phyloP scores from a whole-genome alignment of 2,113 vertebrate genomes.

The Colossoma macropomum region DNA sequence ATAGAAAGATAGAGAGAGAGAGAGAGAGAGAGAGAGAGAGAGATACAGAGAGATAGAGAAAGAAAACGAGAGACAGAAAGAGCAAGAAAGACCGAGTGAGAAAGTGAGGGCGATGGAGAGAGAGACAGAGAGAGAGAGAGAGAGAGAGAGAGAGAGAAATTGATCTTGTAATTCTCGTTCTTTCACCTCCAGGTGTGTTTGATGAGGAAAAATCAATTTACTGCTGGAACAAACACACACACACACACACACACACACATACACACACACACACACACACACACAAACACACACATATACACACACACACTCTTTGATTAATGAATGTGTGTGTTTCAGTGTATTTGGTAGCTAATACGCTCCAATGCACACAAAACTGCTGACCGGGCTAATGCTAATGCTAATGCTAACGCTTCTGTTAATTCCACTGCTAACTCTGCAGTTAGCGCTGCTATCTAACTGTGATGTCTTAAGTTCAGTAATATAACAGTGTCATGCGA shows the following conservation, averaged over 20 bases:
- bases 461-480: too few species aligned
- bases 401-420: too few species aligned
- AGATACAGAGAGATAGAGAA: too few species aligned
- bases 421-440: conserved; percentile 4
- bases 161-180: not conserved
- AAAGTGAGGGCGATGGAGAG: not conserved
- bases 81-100: too few species aligned
- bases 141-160: too few species aligned
- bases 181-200: conserved; percentile 3
- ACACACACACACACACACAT: not conserved
- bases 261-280: not conserved
- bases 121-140: too few species aligned
- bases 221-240: conserved; percentile 4
- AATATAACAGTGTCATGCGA: not conserved
- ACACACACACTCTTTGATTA: not conserved
- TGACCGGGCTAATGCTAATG: conserved; percentile 16
- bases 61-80: too few species aligned
- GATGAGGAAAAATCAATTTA: conserved; percentile 39
- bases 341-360: not conserved
- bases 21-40: too few species aligned
- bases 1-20: not conserved
- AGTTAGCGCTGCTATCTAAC: not conserved
- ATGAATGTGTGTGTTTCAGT: not conserved
- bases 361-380: conserved; percentile 1
- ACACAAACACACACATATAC: not conserved